Percentiles rank a stretch among this genome's conserved stretches.
Conservation (phyloP, 2,113 vertebrate species). For the Heterocephalus glaber region DNA sequence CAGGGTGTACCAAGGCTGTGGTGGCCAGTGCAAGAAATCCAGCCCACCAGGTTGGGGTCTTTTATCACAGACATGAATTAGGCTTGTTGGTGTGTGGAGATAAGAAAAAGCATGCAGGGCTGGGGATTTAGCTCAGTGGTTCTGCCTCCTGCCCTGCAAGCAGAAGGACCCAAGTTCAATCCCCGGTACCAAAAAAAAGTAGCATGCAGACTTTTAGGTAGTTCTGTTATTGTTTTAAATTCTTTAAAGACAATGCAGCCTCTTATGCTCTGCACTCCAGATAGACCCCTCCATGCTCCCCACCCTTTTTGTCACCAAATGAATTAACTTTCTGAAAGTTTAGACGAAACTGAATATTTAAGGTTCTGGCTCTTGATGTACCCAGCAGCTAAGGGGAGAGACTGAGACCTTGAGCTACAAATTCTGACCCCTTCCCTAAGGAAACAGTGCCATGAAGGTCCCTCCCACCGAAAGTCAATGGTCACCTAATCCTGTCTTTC, state of each 20-base stretch:
- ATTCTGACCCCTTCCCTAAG: neutral
- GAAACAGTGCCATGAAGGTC: fast-evolving
- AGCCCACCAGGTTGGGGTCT: neutral
- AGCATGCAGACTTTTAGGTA: neutral
- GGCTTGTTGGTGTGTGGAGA: neutral
- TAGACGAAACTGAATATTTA: neutral
- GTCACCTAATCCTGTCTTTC: neutral
- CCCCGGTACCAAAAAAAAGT: too few relatives aligned
- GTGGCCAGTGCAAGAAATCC: neutral
- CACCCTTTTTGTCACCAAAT: neutral
- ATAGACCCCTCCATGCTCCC: neutral
- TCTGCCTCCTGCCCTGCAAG: too few relatives aligned
- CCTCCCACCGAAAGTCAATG: neutral
- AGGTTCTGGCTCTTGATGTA: neutral
- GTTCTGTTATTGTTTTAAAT: conserved; percentile 5
- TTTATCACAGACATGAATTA: neutral
- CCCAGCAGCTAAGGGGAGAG: neutral
- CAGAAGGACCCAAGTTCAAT: too few relatives aligned
- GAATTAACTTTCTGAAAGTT: neutral
- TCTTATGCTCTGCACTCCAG: neutral
- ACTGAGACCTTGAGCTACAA: neutral
- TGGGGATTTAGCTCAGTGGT: too few relatives aligned
- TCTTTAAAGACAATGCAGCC: neutral
- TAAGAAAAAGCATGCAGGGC: neutral
- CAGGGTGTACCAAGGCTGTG: too few relatives aligned